Conservation (phyloP, 2,888 invertebrate species). For the Neoscelio sp. region DNA sequence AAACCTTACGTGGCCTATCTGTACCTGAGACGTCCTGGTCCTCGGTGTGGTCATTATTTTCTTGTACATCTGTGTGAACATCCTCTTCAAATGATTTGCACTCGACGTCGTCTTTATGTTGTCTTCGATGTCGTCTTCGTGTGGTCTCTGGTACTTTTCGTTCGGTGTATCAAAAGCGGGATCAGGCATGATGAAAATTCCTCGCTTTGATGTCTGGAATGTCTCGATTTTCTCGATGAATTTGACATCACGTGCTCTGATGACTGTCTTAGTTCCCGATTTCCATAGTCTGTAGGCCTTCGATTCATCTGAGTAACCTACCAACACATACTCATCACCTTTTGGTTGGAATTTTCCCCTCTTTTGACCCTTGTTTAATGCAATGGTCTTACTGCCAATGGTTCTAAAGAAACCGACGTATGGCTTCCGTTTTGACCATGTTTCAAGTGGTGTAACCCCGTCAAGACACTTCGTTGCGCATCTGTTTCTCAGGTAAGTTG, state of each 20-base stretch:
- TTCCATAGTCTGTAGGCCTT: conserved; percentile 71
- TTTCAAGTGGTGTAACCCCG: conserved; percentile 67
- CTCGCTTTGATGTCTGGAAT: not conserved
- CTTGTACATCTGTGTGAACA: not conserved
- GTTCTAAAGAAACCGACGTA: conserved; percentile 55
- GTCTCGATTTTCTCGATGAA: conserved; percentile 45
- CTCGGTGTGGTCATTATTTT: conserved; percentile 5
- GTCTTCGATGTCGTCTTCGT: not conserved
- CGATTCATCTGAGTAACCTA: conserved; percentile 65
- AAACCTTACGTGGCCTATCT: conserved; percentile 72
- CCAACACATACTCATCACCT: conserved; percentile 59
- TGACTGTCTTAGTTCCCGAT: conserved; percentile 57
- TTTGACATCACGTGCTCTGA: conserved; percentile 64
- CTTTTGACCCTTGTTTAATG: conserved; percentile 59
- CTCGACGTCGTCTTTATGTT: not conserved
- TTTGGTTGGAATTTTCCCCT: conserved; percentile 67
- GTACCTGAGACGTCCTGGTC: conserved; percentile 54
- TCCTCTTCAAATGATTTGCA: not conserved
- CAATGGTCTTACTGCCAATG: conserved; percentile 63
- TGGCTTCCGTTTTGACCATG: conserved; percentile 45
- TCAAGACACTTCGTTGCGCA: conserved; percentile 58
- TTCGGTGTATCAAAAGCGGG: too few species aligned
- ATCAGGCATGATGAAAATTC: not conserved
- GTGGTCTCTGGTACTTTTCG: not conserved
- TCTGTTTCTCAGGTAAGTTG: conserved; percentile 73